A percentile compares a stretch with the other conserved stretches of the same genome.
These are phyloP conservation scores for Habroteleia sp. DNA, from an alignment of 2,888 invertebrate species.

Conservation along the genomic window DNA sequence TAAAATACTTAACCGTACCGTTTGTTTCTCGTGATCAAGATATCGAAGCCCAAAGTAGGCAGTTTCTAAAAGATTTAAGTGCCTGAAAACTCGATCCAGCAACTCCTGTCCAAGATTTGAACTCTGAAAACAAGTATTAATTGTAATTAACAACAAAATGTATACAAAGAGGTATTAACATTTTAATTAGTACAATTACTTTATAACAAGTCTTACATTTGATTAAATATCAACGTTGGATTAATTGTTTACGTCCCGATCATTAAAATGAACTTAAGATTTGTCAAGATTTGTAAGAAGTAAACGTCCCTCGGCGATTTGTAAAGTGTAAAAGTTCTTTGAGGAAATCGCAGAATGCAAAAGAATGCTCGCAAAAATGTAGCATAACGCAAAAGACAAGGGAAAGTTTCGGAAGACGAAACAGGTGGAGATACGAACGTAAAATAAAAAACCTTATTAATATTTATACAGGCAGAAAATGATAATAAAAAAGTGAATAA, in stretches of 20 bases:
- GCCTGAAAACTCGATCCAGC: slow-evolving; percentile 94
- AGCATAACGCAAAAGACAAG: slow-evolving; percentile 20
- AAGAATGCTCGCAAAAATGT: slow-evolving; percentile 6
- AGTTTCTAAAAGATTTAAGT: slow-evolving; percentile 96
- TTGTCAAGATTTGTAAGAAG: too few species aligned
- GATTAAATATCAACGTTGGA: too few species aligned
- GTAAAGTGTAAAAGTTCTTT: slow-evolving; percentile 4
- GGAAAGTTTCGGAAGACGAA: slow-evolving; percentile 49
- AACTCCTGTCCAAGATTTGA: slow-evolving; percentile 94
- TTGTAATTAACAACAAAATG: too few species aligned
- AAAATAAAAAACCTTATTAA: slow-evolving; percentile 51
- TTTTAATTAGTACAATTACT: too few species aligned
- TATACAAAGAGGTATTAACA: too few species aligned
- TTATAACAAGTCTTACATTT: too few species aligned
- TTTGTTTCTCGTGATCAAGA: slow-evolving; percentile 95
- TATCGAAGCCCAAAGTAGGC: slow-evolving; percentile 97
- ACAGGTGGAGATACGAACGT: slow-evolving; percentile 35
- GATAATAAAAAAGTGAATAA: slow-evolving; percentile 62
- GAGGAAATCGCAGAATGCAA: slow-evolving; percentile 25
- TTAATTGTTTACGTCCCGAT: too few species aligned
- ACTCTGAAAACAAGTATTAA: slow-evolving; percentile 85
- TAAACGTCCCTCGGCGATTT: too few species aligned
- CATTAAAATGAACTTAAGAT: too few species aligned
- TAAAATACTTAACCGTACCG: slow-evolving; percentile 84
- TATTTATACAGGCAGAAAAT: slow-evolving; percentile 58